Base-by-base conservation (phyloP, 2,888 invertebrate species). In the Drosophila demipolita region DNA sequence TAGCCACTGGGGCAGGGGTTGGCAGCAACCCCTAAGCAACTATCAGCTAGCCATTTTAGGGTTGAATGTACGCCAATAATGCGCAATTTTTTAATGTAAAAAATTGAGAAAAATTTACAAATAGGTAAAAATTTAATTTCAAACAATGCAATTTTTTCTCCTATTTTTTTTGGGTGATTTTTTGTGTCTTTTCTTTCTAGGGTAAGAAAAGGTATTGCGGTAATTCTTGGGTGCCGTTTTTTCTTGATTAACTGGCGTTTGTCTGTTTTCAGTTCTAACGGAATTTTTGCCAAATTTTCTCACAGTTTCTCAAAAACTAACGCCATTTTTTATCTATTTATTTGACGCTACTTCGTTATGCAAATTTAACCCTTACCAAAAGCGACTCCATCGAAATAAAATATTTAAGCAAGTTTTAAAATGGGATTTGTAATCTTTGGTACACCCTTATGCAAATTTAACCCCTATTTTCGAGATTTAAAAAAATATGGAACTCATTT, bases 61-160 rank as follows among this genome's bases (percentile, higher is more conserved):
- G 78, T 59, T 76, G 70, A 84, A 74, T 82, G 65, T 59, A 64
- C 73, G 65, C 64, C 66, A 78, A 83, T 88, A 88, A 89, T 89
- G 87, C 89, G 87, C 75, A 73, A 89, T 81, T 87, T 86, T 89
- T 89, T 82, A 72, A 74, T 63, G 76, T 78, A 86, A 88, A 85
- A 80, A 80, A 76, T 50, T 60, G 64, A 54, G 67, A 54, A 63
- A 81, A 79, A 80, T 67, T 78, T 72, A 78, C 75, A 80, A 64
- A 58, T 69, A 66, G 82, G 73, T 63, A 72, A 71, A 75, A 79
- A 64, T 32, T 17, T 26, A 50, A 67, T 72, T 72, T 64, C n/a
- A 38, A 75, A 75, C 73, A 79, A 79, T 73, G 70, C 66, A 64
- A 66, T 70, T 58, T 80, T 80, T 83, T 75, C 76, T 76, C 1